Evolutionary conservation across 2,797 vertebrate species (phyloP).

Genomic region (Lutjanus argentimaculatus): DNA sequence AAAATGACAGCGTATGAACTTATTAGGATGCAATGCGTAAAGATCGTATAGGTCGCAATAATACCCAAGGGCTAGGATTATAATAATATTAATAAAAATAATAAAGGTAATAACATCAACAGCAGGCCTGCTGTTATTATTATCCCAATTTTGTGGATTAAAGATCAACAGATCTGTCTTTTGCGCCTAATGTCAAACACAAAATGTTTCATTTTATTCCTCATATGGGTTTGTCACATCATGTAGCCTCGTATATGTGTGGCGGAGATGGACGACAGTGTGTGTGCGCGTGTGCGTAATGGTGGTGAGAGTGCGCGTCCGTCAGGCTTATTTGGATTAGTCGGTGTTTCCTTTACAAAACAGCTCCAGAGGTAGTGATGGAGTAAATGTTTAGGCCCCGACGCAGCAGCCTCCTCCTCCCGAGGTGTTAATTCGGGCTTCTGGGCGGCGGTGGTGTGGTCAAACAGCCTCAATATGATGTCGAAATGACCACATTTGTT

Average conservation of each 20-base stretch:
- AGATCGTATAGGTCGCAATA: conserved; percentile 50
- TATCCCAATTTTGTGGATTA: conserved; percentile 9
- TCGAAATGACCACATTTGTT: conserved; percentile 40
- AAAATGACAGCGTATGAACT: conserved; percentile 54
- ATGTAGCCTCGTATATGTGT: conserved; percentile 55
- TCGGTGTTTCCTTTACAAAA: conserved; percentile 71
- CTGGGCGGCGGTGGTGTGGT: conserved; percentile 29
- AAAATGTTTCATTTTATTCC: conserved; percentile 38
- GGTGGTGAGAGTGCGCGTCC: conserved; percentile 73
- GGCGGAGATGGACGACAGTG: conserved; percentile 33
- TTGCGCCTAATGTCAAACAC: conserved; percentile 39
- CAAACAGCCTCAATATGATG: conserved; percentile 13
- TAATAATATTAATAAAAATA: conserved; percentile 27
- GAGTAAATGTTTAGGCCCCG: conserved; percentile 57
- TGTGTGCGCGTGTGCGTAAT: conserved; percentile 59
- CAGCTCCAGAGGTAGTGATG: conserved; percentile 65
- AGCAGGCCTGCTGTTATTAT: conserved; percentile 16
- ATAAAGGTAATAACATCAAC: conserved; percentile 38
- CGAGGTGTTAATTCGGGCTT: conserved; percentile 15
- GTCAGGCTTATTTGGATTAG: conserved; percentile 78
- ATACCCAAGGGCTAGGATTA: conserved; percentile 38
- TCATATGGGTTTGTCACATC: conserved; percentile 55
- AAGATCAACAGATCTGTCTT: conserved; percentile 22
- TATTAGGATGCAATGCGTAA: conserved; percentile 72
- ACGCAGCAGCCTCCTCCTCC: conserved; percentile 14